Evolutionary conservation across 1,140 invertebrate genomes (phyloP).

Genomic region (Euwallacea similis): DNA sequence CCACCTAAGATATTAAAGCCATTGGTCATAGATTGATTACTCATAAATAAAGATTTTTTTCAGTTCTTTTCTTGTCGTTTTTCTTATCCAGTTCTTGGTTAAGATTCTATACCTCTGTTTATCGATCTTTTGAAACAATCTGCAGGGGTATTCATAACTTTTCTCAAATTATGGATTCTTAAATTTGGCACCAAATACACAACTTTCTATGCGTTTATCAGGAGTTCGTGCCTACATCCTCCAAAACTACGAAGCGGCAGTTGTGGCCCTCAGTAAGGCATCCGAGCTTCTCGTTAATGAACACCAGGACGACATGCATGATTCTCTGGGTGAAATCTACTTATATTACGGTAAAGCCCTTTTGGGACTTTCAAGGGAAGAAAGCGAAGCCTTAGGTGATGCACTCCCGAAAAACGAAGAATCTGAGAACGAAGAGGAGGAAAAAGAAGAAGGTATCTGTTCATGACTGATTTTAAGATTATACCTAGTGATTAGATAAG

Average conservation of each 20-base stretch:
- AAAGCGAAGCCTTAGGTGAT: conserved; percentile 75
- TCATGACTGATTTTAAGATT: no score
- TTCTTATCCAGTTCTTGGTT: no score
- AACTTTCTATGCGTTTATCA: conserved; percentile 4
- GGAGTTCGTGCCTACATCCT: conserved; percentile 79
- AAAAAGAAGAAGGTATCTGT: background rate
- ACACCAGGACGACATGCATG: conserved; percentile 74
- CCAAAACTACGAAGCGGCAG: conserved; percentile 77
- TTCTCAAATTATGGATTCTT: background rate
- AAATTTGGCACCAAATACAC: background rate
- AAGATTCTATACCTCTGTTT: no score
- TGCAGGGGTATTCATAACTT: background rate
- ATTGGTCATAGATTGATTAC: no score
- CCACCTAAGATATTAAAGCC: no score
- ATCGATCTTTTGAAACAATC: background rate
- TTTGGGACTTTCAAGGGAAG: conserved; percentile 77
- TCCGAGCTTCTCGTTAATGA: conserved; percentile 70
- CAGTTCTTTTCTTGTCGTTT: no score
- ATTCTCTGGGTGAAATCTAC: conserved; percentile 79
- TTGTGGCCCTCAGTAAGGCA: conserved; percentile 72
- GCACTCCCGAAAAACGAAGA: conserved; percentile 46
- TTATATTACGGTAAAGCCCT: conserved; percentile 68
- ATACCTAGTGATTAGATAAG: no score
- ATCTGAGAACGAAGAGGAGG: conserved; percentile 40
- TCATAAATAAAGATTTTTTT: no score